Evolutionary conservation across 2,797 vertebrate species (phyloP).

Genomic region (Odontamblyopus lacepedii): DNA sequence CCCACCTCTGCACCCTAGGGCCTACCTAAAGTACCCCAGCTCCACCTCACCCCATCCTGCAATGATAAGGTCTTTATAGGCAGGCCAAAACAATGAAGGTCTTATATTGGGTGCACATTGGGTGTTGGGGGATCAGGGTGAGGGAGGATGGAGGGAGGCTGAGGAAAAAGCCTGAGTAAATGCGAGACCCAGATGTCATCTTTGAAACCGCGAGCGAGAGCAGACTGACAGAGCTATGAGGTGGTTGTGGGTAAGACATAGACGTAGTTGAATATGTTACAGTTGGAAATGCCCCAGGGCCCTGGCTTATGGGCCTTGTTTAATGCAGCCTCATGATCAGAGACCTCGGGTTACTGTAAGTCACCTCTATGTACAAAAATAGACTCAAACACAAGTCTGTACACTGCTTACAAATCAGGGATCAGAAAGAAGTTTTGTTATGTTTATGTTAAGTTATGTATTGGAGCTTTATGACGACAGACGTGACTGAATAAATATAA

Average conservation of each 20-base stretch:
- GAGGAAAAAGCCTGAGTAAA: slow-evolving; percentile 82
- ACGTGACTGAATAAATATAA: not conserved
- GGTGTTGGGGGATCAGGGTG: slow-evolving; percentile 78
- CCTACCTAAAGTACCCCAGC: slow-evolving; percentile 53
- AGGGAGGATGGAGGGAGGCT: slow-evolving; percentile 52
- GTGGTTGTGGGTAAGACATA: slow-evolving; percentile 67
- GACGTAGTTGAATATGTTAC: slow-evolving; percentile 11
- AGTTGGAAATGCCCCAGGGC: slow-evolving; percentile 72
- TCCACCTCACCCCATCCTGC: slow-evolving; percentile 21
- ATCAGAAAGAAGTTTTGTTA: not conserved
- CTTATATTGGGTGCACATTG: slow-evolving; percentile 20
- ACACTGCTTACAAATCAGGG: not conserved
- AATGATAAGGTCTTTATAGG: slow-evolving; percentile 19
- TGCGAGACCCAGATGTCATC: slow-evolving; percentile 65
- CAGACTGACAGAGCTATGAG: slow-evolving; percentile 82
- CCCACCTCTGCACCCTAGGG: slow-evolving; percentile 80
- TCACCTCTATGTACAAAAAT: not conserved
- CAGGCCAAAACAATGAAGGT: slow-evolving; percentile 13
- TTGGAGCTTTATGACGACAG: not conserved
- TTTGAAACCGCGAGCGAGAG: slow-evolving; percentile 33
- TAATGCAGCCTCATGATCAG: slow-evolving; percentile 88
- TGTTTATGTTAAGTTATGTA: not conserved
- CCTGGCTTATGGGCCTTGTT: slow-evolving; percentile 85
- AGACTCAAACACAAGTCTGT: not conserved
- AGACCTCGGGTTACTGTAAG: slow-evolving; percentile 23